Base-by-base conservation (phyloP, 2,797 vertebrate genomes). In the Myotis planiceps region DNA sequence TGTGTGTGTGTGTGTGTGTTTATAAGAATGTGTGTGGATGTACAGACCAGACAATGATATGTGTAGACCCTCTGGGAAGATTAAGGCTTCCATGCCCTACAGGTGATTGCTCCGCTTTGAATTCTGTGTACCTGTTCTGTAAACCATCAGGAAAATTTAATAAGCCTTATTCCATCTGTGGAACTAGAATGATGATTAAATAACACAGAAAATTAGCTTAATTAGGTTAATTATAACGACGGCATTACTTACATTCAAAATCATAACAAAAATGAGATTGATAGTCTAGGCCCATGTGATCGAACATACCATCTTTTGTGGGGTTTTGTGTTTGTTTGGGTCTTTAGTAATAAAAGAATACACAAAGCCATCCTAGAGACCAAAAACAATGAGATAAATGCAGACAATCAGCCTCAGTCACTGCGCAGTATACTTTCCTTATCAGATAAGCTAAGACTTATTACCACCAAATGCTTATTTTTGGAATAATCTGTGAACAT, bases 311-410 rank as follows among this genome's bases (percentile, higher is more conserved):
- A 60, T 60, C 58, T 60, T 60, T 29, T 60, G 25, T 29, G 58
- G 27, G 58, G 25, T 42, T 14, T 45, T 45, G 45, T 13, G 42
- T 45, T 13, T 45, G 4, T 9, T 27, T 91, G 96, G 95, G 55
- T 96, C 98, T 97, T 99, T 99, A 92, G 99, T 98, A 93, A 98
- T 97, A 89, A 99, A 98, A 86, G 97, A 98, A 87, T 98, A 98
- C 72, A 99, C 97, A 87, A 98, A 39, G 42, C 98, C 98, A 75
- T 99, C 99, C 99, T 99, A 97, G 25, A 63, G 58, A 88, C 15
- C 65, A 93, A 95, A 96, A 58, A 94, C 29, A 92, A 45, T 23
- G 75, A 96, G 69, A 93, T 45, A 75, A 88, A 75, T 12, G 12
- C 32, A 93, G 32, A 71, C 81, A 37, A 51, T 90, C 71, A 68